Evolutionary conservation across 2,797 vertebrate genomes (phyloP), one percentile per base, ranked within the genome.

Genomic region (Microctenopoma lineatum): DNA sequence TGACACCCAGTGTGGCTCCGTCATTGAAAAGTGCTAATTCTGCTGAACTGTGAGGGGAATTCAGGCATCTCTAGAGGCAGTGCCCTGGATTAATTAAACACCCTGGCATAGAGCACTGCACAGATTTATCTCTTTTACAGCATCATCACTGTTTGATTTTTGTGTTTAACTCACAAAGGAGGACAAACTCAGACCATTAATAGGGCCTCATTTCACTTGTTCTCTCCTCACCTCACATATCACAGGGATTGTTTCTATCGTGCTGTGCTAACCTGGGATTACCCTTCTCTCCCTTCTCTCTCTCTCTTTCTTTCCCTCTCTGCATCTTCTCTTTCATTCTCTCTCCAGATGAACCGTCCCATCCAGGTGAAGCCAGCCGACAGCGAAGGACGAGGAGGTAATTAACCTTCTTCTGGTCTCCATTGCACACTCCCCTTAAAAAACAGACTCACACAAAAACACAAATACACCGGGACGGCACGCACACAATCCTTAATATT

Each of bases 301-400:
- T 56, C 58, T 51, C 42, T 45, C 53, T 56, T 63, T 51, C 44
- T 45, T 9, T 46, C 4, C 5, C 5, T 74, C 63, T 48, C n/a
- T 14, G 48, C 25, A 64, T 15, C 66, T 45, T 58, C 34, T 74
- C 25, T 34, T 7, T 84, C 62, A 59, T 26, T 63, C 52, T 87
- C 66, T 80, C 92, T 94, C 45, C 94, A 99, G 98, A 99, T 99
- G 98, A 99, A 99, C 93, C 95, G 98, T 87, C 98, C 97, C 16
- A 99, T 99, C 96, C 98, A 99, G 94, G 98, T 99, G 95, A 99
- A 99, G 90, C 98, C 98, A 85, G 98, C 98, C 83, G 98, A 99
- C 96, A 99, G 98, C 87, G 97, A 99, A 95, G 98, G 98, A 94
- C 96, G 97, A 95, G 98, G 98, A 99, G 98, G 98, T 99, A 98